Evolutionary conservation across 1,140 invertebrate genomes (phyloP).

Genomic region (Sipha flava): DNA sequence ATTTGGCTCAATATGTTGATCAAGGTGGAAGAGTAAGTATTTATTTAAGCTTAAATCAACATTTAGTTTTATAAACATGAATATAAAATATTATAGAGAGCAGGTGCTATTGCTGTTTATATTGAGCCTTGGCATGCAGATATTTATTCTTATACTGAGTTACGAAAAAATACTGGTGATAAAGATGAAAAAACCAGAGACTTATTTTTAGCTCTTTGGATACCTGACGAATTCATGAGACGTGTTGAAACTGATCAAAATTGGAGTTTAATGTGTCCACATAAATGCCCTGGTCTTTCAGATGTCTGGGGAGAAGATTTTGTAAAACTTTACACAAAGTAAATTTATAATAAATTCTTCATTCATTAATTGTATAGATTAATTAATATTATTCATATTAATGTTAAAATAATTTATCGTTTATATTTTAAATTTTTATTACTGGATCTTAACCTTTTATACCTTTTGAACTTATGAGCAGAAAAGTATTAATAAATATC

Average conservation of each 20-base stretch:
- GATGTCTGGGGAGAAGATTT: constrained; percentile 95
- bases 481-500: no score
- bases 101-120: constrained; percentile 98
- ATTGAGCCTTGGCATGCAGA: constrained; percentile 99
- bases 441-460: no score
- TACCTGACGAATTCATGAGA: constrained; percentile 98
- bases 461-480: no score
- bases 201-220: constrained; percentile 97
- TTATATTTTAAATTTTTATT: no score
- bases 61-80: no score
- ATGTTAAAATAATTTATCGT: no score
- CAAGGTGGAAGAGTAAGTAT: constrained; percentile 80
- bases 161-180: constrained; percentile 88
- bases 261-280: constrained; percentile 97
- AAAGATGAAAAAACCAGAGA: constrained; percentile 89
- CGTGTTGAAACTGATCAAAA: constrained; percentile 76
- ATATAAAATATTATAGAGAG: constrained; percentile 51
- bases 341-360: constrained; percentile 35
- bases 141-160: constrained; percentile 88
- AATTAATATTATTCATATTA: no score
- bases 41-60: no score
- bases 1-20: constrained; percentile 93
- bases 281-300: constrained; percentile 79
- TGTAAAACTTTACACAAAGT: constrained; percentile 76
- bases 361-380: no score